These are phyloP conservation scores for Stratiomys singularior DNA, from an alignment of 2,888 invertebrate species.

Conservation along the genomic window DNA sequence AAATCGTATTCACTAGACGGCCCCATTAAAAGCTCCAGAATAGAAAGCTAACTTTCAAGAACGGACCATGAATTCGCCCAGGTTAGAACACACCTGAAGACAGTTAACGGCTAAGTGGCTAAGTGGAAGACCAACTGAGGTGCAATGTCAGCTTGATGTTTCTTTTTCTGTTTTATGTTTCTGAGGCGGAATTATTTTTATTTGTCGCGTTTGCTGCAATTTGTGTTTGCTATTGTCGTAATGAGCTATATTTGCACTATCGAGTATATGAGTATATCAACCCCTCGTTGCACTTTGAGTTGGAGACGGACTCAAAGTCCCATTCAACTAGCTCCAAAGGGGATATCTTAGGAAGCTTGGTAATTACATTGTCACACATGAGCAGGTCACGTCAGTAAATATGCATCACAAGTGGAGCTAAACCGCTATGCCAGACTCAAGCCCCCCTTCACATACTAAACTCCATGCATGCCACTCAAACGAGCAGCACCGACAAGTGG, in stretches of 20 bases:
- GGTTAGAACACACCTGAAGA: constrained; percentile 28
- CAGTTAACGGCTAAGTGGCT: background rate
- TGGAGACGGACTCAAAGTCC: background rate
- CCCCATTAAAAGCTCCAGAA: constrained; percentile 30
- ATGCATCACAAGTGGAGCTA: background rate
- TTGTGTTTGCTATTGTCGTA: background rate
- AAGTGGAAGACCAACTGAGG: background rate
- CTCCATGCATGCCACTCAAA: background rate
- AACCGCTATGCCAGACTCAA: constrained; percentile 1
- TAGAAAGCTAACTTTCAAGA: constrained; percentile 33
- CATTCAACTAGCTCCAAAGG: background rate
- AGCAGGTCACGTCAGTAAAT: constrained; percentile 22
- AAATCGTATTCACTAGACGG: background rate
- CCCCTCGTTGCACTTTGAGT: too few relatives aligned
- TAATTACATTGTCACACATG: constrained; percentile 27
- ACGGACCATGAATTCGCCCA: constrained; percentile 25
- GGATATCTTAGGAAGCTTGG: constrained; percentile 11
- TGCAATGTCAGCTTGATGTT: background rate
- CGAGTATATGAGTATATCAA: too few relatives aligned
- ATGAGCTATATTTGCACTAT: background rate
- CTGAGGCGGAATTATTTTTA: background rate
- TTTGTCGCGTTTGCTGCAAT: background rate
- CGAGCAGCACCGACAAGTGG: constrained; percentile 24
- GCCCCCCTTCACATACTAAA: background rate
- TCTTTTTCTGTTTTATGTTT: too few relatives aligned